Percentiles rank a stretch among this genome's conserved stretches.
Conservation (phyloP, 2,888 invertebrate genomes). For the Diaphora mendica region DNA sequence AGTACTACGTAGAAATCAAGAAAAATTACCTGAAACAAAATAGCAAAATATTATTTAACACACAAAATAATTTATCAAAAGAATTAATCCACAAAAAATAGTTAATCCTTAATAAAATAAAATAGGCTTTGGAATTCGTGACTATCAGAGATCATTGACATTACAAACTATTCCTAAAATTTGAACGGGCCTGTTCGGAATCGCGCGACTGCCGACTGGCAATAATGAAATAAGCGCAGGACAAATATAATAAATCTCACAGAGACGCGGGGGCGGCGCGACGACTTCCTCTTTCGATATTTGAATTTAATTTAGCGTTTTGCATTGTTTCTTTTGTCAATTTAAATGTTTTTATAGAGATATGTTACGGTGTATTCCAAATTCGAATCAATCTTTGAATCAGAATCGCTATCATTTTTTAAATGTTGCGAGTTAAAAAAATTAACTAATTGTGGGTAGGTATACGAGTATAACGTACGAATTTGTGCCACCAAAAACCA, state of each 20-base stretch:
- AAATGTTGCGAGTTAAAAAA: neutral
- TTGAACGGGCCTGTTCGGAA: slow-evolving; percentile 67
- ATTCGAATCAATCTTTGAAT: neutral
- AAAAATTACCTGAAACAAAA: slow-evolving; percentile 62
- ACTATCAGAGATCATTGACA: slow-evolving; percentile 49
- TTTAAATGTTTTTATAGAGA: slow-evolving; percentile 22
- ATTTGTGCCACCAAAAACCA: neutral
- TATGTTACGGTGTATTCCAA: neutral
- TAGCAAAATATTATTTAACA: neutral
- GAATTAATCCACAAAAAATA: neutral
- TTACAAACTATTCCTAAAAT: slow-evolving; percentile 65
- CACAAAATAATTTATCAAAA: slow-evolving; percentile 1
- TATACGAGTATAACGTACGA: neutral
- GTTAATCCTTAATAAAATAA: slow-evolving; percentile 14
- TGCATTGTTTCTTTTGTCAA: slow-evolving; percentile 77
- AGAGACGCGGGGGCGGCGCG: slow-evolving; percentile 79
- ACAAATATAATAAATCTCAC: slow-evolving; percentile 86
- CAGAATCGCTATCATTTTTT: neutral
- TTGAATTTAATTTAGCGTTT: slow-evolving; percentile 85
- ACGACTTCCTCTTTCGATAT: slow-evolving; percentile 85
- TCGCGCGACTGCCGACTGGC: slow-evolving; percentile 77
- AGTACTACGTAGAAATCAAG: neutral
- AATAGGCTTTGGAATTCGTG: slow-evolving; percentile 40
- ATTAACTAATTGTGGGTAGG: neutral
- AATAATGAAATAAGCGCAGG: slow-evolving; percentile 86